A percentile compares a stretch with the other conserved stretches of the same genome.
These are phyloP conservation scores for Trinorchestia longiramus DNA, from an alignment of 1,140 invertebrate species.

Conservation along the genomic window DNA sequence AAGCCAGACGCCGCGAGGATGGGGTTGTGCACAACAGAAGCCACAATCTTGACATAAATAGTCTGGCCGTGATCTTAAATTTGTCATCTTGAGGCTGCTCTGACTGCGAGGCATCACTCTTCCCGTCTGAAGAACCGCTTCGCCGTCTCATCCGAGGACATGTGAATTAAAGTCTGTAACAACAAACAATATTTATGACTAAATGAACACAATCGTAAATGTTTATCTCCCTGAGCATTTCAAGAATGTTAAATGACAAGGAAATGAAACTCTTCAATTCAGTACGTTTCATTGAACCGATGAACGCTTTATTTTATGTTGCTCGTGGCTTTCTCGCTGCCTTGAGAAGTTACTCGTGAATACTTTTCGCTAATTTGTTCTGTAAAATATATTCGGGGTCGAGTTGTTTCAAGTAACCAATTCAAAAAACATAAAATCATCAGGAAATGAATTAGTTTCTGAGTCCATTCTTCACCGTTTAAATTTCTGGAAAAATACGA, in stretches of 20 bases:
- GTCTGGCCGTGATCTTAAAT: not conserved
- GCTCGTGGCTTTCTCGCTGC: not conserved
- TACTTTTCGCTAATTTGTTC: too few species aligned
- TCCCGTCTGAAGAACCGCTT: conserved; percentile 9
- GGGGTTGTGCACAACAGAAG: not conserved
- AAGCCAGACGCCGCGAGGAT: not conserved
- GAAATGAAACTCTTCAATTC: not conserved
- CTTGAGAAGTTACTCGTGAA: too few species aligned
- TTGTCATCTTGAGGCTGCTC: not conserved
- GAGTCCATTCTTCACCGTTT: too few species aligned
- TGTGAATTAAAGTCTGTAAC: not conserved
- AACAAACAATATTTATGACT: not conserved
- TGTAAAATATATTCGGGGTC: too few species aligned
- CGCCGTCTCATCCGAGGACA: not conserved
- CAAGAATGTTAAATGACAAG: not conserved
- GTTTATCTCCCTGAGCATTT: not conserved
- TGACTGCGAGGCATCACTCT: not conserved
- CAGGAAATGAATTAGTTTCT: too few species aligned
- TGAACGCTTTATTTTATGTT: not conserved
- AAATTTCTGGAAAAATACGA: too few species aligned
- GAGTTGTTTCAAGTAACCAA: too few species aligned
- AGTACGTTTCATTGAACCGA: not conserved
- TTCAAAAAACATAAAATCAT: too few species aligned
- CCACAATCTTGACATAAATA: not conserved
- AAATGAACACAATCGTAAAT: not conserved